Evolutionary conservation across 1,140 invertebrate genomes (phyloP), one percentile per base, ranked within the genome.

Genomic region (Hycleus phaleratus): DNA sequence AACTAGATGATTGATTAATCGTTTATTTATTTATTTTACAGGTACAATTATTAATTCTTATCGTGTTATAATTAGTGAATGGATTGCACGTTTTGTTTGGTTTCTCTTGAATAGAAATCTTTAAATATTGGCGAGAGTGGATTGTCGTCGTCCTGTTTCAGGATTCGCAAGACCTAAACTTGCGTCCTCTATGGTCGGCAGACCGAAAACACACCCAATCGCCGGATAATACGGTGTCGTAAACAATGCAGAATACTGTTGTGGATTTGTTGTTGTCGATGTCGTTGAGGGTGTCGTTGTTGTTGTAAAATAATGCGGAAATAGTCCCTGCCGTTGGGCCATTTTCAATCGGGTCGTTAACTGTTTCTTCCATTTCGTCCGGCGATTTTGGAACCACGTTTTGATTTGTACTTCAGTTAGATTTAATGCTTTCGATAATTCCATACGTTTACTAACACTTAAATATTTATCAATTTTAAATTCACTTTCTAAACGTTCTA

Each of bases 311-410:
- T 86, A 84, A 45, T 85, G 80, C 0, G 85, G 79, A 65, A 90
- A 85, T 4, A 91, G 64, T 0, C 88, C 88, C 68, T 91, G 89
- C n/a, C 90, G 74, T 62, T 93, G 90, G 0, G 89, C 90, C 67
- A 92, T 87, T 74, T 94, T 93, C 47, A 94, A 74, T 2, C 90
- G 75, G 0, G 91, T 91, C 1, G 92, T 93, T 61, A 95, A 73
- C 66, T 97, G 93, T 68, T 97, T 97, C 74, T 97, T 96, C 93
- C 93, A 96, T 69, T 97, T 97, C 1, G 93, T 97, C 58, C 93
- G 78, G 48, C 93, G 79, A 73, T 96, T 96, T 76, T 97, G 93
- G 39, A 66, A 97, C 94, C 94, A 97, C 0, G 94, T 97, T 73
- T 97, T 97, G 53, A 97, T 95, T 78, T 97, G 94, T 2, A 95